Evolutionary conservation across 2,888 invertebrate species (phyloP).

Genomic region (Nasonovia ribisnigri): DNA sequence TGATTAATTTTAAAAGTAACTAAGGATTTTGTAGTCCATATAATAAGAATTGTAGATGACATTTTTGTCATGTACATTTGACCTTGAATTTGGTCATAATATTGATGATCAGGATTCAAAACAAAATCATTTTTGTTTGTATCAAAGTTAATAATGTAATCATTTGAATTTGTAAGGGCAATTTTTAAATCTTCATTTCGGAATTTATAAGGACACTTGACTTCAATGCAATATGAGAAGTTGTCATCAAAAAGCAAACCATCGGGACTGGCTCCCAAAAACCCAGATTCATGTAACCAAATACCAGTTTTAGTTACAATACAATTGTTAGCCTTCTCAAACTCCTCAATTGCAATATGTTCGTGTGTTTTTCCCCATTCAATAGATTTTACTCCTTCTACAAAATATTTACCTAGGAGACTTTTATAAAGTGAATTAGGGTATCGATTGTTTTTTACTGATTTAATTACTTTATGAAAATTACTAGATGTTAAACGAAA

Average conservation of each 20-base stretch:
- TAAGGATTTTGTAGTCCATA: too few relatives aligned
- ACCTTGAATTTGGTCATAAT: not conserved
- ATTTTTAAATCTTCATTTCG: not conserved
- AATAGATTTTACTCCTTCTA: not conserved
- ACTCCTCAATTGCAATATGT: not conserved
- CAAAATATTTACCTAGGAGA: not conserved
- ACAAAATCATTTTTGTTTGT: not conserved
- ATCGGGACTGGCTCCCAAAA: not conserved
- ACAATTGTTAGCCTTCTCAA: conserved; percentile 15
- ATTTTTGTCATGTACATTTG: not conserved
- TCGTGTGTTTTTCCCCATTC: conserved; percentile 5
- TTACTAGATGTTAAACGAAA: not conserved
- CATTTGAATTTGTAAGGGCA: not conserved
- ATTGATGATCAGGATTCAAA: not conserved
- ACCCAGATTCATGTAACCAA: not conserved
- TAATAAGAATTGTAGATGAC: too few relatives aligned
- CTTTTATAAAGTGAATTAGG: conserved; percentile 14
- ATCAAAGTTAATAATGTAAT: conserved; percentile 10
- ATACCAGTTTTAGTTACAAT: not conserved
- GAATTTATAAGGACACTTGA: conserved; percentile 6
- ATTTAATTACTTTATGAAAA: not conserved
- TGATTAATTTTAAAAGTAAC: too few relatives aligned
- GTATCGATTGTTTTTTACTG: not conserved
- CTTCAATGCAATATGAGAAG: not conserved
- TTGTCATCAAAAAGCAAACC: not conserved